Evolutionary conservation across 1,140 invertebrate species (phyloP).

Genomic region (Zaprionus gabonicus): DNA sequence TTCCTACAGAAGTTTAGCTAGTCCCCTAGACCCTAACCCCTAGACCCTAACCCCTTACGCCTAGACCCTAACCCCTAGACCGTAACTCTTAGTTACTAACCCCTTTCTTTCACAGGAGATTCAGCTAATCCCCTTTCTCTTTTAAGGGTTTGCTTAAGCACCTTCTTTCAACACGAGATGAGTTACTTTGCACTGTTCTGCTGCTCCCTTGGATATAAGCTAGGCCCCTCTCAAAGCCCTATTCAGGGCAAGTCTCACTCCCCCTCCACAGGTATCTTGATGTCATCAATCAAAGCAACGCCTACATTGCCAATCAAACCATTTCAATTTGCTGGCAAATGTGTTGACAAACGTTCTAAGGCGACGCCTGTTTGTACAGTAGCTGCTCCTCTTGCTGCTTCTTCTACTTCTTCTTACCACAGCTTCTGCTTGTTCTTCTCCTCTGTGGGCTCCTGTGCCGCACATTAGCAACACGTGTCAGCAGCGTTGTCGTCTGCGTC

Average conservation of each 20-base stretch:
- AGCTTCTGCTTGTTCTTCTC: background rate
- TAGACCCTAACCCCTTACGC: too few relatives aligned
- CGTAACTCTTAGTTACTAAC: too few relatives aligned
- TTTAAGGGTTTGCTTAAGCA: too few relatives aligned
- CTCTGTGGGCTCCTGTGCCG: background rate
- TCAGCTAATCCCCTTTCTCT: too few relatives aligned
- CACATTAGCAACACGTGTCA: slow-evolving; percentile 80
- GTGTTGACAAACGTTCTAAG: slow-evolving; percentile 48
- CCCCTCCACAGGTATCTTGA: background rate
- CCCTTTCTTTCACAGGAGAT: too few relatives aligned
- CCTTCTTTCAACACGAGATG: too few relatives aligned
- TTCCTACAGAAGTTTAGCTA: too few relatives aligned
- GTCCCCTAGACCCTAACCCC: too few relatives aligned
- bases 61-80: too few relatives aligned
- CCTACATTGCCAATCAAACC: slow-evolving; percentile 35
- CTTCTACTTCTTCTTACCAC: background rate
- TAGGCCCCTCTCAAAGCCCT: too few relatives aligned
- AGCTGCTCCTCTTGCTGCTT: background rate
- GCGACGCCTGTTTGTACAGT: slow-evolving; percentile 27
- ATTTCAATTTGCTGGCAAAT: slow-evolving; percentile 54
- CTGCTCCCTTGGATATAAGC: too few relatives aligned
- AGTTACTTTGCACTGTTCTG: too few relatives aligned
- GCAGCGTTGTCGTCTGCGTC: slow-evolving; percentile 23
- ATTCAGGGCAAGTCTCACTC: background rate
- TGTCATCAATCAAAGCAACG: slow-evolving; percentile 45